Evolutionary conservation across 2,888 invertebrate genomes (phyloP).

Genomic region (Seladonia tumulorum): DNA sequence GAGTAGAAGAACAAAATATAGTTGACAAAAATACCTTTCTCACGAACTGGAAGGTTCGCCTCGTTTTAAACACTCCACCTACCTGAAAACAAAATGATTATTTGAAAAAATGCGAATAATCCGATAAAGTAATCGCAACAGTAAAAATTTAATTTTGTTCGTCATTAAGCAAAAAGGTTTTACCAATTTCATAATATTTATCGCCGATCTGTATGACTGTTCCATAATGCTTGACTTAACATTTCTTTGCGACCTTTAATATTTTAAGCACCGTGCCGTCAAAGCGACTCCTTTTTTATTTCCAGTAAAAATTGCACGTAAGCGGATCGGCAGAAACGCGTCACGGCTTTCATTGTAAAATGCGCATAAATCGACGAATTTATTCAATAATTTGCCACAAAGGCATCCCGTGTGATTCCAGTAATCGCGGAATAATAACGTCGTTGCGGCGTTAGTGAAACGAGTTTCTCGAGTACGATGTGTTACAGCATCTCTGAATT

Average conservation of each 20-base stretch:
- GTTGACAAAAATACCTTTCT: not conserved
- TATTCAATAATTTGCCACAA: not conserved
- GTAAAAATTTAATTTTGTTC: not conserved
- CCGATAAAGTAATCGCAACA: not conserved
- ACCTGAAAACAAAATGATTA: not conserved
- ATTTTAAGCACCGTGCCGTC: not conserved
- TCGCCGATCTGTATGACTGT: not conserved
- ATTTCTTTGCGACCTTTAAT: not conserved
- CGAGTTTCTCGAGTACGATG: not conserved
- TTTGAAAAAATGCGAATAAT: not conserved
- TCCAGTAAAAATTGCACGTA: not conserved
- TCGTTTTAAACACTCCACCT: not conserved
- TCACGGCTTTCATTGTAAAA: not conserved
- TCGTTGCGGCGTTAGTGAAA: not conserved
- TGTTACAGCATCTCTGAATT: not conserved
- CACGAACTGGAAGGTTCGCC: too few species aligned
- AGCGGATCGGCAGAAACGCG: not conserved
- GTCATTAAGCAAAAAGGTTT: not conserved
- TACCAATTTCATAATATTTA: not conserved
- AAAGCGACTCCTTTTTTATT: not conserved
- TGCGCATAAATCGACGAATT: not conserved
- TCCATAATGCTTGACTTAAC: not conserved
- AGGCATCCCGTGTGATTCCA: not conserved
- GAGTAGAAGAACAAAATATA: not conserved
- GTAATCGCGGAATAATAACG: not conserved